A percentile compares a stretch with the other conserved stretches of the same genome.
These are phyloP conservation scores for Hydrozoanthus tunicans DNA, from an alignment of 64 coral and sea anemone species.

Conservation along the genomic window DNA sequence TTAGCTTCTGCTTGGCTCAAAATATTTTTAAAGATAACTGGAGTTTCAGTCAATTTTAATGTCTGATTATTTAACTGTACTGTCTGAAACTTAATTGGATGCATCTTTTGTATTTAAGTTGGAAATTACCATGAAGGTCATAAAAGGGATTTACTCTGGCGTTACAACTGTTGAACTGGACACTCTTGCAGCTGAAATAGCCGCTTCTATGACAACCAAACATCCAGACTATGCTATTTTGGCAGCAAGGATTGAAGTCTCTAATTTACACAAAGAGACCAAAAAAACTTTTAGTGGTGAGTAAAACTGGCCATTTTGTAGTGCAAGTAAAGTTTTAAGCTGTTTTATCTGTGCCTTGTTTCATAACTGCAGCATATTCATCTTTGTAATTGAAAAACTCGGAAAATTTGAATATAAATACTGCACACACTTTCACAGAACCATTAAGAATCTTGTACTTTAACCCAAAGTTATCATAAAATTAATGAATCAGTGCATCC, in stretches of 20 bases:
- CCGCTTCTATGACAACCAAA: constrained; percentile 96
- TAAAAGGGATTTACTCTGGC: constrained; percentile 84
- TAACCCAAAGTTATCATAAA: too few relatives aligned
- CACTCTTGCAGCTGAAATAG: constrained; percentile 90
- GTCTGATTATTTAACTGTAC: too few relatives aligned
- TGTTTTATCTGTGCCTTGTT: background rate
- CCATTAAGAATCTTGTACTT: too few relatives aligned
- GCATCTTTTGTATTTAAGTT: constrained; percentile 44
- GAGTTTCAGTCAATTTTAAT: too few relatives aligned
- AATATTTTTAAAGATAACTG: too few relatives aligned
- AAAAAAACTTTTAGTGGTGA: constrained; percentile 93
- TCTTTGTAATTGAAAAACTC: too few relatives aligned
- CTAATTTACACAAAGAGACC: constrained; percentile 99
- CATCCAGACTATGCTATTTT: constrained; percentile 96
- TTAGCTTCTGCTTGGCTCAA: too few relatives aligned
- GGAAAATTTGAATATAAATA: too few relatives aligned
- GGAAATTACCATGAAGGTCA: constrained; percentile 90
- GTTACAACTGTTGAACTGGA: constrained; percentile 91
- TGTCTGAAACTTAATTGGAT: too few relatives aligned
- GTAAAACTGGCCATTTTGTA: background rate
- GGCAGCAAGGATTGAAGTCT: constrained; percentile 95
- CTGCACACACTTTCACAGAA: too few relatives aligned
- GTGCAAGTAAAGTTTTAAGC: background rate
- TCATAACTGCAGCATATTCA: too few relatives aligned
- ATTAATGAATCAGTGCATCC: too few relatives aligned